A percentile compares a stretch with the other conserved stretches of the same genome.
Evolutionary conservation across 1,140 invertebrate species (phyloP).

Genomic region (Zaprionus gabonicus): DNA sequence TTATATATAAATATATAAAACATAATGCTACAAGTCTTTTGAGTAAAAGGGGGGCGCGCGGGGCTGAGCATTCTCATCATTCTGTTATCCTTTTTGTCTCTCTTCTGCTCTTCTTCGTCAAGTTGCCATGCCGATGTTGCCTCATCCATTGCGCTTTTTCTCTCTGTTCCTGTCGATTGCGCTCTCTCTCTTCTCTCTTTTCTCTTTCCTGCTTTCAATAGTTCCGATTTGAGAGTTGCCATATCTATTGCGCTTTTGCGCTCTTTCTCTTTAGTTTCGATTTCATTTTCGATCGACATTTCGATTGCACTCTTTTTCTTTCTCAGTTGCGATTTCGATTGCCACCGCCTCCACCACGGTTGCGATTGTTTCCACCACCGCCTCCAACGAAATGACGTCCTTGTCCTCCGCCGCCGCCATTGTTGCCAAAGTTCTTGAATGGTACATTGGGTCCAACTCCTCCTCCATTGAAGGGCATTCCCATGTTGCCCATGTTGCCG

Average conservation of each 20-base stretch:
- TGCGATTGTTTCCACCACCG: constrained; percentile 44
- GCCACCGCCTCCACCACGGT: constrained; percentile 36
- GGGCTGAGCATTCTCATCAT: neutral
- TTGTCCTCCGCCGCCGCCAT: constrained; percentile 20
- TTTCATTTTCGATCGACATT: no score
- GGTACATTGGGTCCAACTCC: constrained; percentile 29
- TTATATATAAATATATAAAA: constrained; percentile 21
- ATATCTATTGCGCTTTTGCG: neutral
- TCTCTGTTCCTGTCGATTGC: neutral
- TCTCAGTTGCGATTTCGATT: constrained; percentile 43
- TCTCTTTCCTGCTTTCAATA: neutral
- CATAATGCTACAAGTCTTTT: constrained; percentile 48
- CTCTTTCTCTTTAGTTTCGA: no score
- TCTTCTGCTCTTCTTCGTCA: neutral
- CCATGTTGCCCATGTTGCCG: constrained; percentile 42
- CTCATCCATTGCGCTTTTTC: neutral
- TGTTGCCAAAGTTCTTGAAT: constrained; percentile 57
- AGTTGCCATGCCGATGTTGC: neutral
- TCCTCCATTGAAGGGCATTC: constrained; percentile 44
- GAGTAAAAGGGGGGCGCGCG: constrained; percentile 8
- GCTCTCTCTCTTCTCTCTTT: no score
- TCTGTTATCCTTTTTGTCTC: neutral
- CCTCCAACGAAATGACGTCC: constrained; percentile 49
- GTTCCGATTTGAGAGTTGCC: constrained; percentile 24
- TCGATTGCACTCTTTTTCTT: no score